Evolutionary conservation across 2,888 invertebrate genomes (phyloP).

Genomic region (Gortyna flavago): DNA sequence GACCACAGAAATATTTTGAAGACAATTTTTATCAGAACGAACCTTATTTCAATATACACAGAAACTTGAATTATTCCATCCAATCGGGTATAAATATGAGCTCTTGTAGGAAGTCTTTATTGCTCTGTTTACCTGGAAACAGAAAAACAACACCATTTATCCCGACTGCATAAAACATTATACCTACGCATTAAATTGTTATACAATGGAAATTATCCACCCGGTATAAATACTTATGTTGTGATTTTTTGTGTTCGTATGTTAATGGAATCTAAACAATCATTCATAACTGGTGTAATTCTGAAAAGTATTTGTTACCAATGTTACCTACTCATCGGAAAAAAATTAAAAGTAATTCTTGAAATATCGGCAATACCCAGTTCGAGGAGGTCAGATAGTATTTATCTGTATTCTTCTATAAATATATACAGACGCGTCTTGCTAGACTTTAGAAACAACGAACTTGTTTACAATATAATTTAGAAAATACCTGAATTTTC

Average conservation of each 20-base stretch:
- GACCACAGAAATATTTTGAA: background rate
- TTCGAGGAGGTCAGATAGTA: constrained; percentile 1
- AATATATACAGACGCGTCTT: background rate
- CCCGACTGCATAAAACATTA: constrained; percentile 34
- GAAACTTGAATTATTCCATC: constrained; percentile 10
- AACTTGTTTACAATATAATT: background rate
- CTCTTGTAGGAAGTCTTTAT: constrained; percentile 29
- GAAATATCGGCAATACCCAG: background rate
- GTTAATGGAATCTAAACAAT: constrained; percentile 7
- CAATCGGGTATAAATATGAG: constrained; percentile 8
- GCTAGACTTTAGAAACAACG: background rate
- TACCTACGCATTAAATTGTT: constrained; percentile 26
- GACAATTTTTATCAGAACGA: background rate
- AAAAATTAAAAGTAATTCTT: constrained; percentile 9
- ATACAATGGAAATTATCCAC: constrained; percentile 24
- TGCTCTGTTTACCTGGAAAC: constrained; percentile 42
- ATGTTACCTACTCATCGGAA: constrained; percentile 1
- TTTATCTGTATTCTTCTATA: constrained; percentile 8
- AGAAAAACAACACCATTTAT: constrained; percentile 48
- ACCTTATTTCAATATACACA: background rate
- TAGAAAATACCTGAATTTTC: background rate
- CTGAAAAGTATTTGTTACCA: background rate
- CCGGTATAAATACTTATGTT: background rate
- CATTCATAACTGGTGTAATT: constrained; percentile 15
- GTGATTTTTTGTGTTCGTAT: background rate